Evolutionary conservation across 2,113 vertebrate species (phyloP), one percentile per base, ranked within the genome.

Genomic region (Fulica atra): DNA sequence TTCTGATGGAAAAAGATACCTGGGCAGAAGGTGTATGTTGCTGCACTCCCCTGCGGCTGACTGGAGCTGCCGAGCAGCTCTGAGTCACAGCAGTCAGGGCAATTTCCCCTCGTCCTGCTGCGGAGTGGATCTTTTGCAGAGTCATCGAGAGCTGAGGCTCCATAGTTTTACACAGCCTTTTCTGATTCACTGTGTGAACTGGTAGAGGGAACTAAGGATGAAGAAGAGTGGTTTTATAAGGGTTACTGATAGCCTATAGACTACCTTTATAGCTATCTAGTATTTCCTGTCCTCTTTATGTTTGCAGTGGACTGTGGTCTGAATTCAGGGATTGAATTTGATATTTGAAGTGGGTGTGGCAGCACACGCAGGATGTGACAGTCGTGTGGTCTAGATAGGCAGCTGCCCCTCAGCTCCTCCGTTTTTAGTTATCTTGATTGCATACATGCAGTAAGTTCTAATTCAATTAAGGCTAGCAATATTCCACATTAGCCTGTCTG

Each of bases 381-480:
- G 1, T 2, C 29, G 8, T 14, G 29, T 60, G 54, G 64, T 72
- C 25, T n/a, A 28, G 51, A 63, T 68, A 35, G 86, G 48, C 50
- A 85, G 3, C 88, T 70, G 57, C 86, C 83, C 93, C 92, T 21
- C 57, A 95, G 72, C 81, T 89, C 71, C 80, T 46, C 50, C 61
- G 16, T 81, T 95, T 83, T 91, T 81, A 82, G 38, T 93, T 86
- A 16, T 81, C 73, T 78, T 93, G 84, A 94, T 77, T 96, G 63
- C 94, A 89, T 88, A 89, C 59, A 70, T 91, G 57, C 71, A 71
- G 60, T 95, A 94, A 86, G 38, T 98, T 96, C 86, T 96, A 96
- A 96, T 96, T 96, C 69, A 96, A 40, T 97, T 96, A 97, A 56
- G 64, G 57, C 71, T 66, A 91, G 64, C 83, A 71, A 36, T 95